phyloP scores from a whole-genome alignment of 2,113 vertebrate species.

The Cygnus buccinator region DNA sequence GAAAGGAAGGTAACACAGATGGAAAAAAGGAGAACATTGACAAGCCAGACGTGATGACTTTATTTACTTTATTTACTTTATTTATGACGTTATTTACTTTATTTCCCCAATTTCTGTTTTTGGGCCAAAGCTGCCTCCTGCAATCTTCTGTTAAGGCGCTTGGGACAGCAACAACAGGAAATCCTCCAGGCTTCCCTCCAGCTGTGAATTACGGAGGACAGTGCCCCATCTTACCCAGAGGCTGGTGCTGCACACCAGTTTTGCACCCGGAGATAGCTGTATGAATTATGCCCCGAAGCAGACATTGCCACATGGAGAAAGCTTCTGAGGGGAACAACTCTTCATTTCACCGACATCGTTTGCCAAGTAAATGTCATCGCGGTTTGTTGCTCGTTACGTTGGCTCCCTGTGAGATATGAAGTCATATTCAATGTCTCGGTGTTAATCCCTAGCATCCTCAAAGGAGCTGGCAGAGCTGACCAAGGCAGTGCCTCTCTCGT shows the following conservation, averaged over 20 bases:
- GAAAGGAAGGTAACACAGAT: neutral
- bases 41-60: neutral
- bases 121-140: neutral
- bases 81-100: neutral
- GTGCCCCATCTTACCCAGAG: neutral
- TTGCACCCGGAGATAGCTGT: neutral
- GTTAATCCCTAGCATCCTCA: conserved; percentile 12
- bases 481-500: neutral
- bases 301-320: neutral
- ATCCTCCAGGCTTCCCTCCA: neutral
- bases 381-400: neutral
- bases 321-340: neutral
- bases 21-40: neutral
- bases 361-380: neutral
- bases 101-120: neutral
- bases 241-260: neutral
- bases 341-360: rapidly evolving
- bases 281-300: neutral
- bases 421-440: neutral
- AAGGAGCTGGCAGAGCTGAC: neutral
- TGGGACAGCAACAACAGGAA: neutral
- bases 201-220: neutral
- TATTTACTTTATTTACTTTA: neutral
- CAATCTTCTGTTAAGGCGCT: neutral
- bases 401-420: neutral